Conservation (phyloP, 92 coral and sea anemone species). For the Micromussa lordhowensis region DNA sequence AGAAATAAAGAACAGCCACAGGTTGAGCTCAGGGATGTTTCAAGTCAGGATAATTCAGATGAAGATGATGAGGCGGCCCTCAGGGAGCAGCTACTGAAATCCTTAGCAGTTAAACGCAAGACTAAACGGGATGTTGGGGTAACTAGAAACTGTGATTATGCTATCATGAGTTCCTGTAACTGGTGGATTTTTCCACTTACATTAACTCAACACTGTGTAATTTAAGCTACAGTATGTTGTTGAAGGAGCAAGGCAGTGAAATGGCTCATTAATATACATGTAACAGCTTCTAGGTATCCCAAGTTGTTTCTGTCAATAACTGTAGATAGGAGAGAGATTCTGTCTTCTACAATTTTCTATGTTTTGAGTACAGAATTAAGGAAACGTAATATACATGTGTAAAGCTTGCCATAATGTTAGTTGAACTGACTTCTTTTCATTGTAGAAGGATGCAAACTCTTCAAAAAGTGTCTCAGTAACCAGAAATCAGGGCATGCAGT, state of each 20-base stretch:
- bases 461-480: neutral
- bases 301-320: too few relatives aligned
- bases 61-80: constrained; percentile 91
- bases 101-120: constrained; percentile 87
- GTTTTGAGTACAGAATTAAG: neutral
- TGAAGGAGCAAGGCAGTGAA: too few relatives aligned
- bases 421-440: neutral
- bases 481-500: neutral
- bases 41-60: constrained; percentile 45
- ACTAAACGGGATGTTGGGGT: constrained; percentile 69
- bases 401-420: neutral
- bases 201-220: too few relatives aligned
- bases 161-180: too few relatives aligned
- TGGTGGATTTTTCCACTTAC: too few relatives aligned
- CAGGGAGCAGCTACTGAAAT: constrained; percentile 85
- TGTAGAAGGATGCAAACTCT: constrained; percentile 24
- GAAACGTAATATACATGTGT: neutral
- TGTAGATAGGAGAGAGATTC: too few relatives aligned
- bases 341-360: too few relatives aligned
- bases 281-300: too few relatives aligned
- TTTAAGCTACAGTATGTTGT: too few relatives aligned
- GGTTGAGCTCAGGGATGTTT: constrained; percentile 14
- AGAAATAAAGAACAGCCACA: neutral
- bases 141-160: neutral
- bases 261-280: too few relatives aligned